Conservation (phyloP, 1,140 invertebrate species). For the Drosophila azteca region DNA sequence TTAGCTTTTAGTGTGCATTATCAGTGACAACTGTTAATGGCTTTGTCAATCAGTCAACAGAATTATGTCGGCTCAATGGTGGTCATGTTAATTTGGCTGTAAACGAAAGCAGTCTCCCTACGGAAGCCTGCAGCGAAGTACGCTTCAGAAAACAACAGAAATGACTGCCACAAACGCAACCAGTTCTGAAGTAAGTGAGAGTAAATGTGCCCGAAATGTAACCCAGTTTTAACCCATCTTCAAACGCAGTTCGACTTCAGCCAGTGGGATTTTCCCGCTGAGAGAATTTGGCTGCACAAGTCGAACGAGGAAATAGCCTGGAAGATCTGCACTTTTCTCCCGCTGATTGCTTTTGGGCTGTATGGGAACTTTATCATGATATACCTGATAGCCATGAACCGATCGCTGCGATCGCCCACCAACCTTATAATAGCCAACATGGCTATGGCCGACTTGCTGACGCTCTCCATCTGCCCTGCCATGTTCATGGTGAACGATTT, state of each 20-base stretch:
- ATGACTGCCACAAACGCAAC: constrained; percentile 37
- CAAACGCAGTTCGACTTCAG: constrained; percentile 68
- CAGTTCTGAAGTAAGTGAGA: constrained; percentile 32
- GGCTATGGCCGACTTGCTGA: constrained; percentile 90
- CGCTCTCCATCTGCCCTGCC: constrained; percentile 89
- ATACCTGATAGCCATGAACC: constrained; percentile 87
- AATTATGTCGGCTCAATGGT: constrained; percentile 55
- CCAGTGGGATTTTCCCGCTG: constrained; percentile 72
- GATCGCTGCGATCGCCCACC: constrained; percentile 89
- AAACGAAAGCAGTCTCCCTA: constrained; percentile 33
- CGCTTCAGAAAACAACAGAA: constrained; percentile 22
- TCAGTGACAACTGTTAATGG: constrained; percentile 71
- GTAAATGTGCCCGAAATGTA: background rate
- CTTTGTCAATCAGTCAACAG: constrained; percentile 70
- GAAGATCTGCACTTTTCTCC: constrained; percentile 86
- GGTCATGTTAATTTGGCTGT: constrained; percentile 58
- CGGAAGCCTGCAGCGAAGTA: constrained; percentile 5
- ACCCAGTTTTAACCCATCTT: background rate
- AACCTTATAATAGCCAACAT: constrained; percentile 92
- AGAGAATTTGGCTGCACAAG: constrained; percentile 86
- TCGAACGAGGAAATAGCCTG: constrained; percentile 86
- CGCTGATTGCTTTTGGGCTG: constrained; percentile 88
- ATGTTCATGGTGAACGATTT: constrained; percentile 89
- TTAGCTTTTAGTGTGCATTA: constrained; percentile 62
- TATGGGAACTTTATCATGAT: constrained; percentile 90